phyloP scores from a whole-genome alignment of 2,797 vertebrate genomes.

The Carcharodon carcharias region DNA sequence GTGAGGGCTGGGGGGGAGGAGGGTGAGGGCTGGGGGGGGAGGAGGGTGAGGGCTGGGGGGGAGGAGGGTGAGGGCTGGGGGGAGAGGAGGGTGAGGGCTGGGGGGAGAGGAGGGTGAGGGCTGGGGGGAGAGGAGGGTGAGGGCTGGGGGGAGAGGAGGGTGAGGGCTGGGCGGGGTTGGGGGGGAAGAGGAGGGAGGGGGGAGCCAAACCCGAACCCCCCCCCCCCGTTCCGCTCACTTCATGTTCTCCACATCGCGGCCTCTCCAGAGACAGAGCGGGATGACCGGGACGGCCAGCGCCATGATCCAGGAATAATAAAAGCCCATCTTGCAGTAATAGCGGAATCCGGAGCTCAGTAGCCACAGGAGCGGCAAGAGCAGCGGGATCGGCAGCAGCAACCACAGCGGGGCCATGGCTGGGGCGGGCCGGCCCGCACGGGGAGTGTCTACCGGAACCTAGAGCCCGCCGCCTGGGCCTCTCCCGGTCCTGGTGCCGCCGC shows the following conservation, averaged over 20 bases:
- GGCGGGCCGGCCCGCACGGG: slow-evolving; percentile 38
- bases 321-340: slow-evolving; percentile 41
- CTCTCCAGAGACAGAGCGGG: not conserved
- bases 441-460: not conserved
- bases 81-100: no score
- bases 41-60: no score
- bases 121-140: no score
- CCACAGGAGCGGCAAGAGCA: slow-evolving; percentile 41
- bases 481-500: not conserved
- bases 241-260: slow-evolving; percentile 21
- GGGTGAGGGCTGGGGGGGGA: no score
- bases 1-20: no score
- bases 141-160: no score
- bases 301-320: slow-evolving; percentile 36
- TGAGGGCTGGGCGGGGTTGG: no score
- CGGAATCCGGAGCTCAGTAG: slow-evolving; percentile 35
- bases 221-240: not conserved
- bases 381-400: not conserved
- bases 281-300: not conserved
- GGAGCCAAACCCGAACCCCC: rapidly evolving
- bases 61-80: no score
- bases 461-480: not conserved
- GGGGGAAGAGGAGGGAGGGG: no score
- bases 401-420: slow-evolving; percentile 19
- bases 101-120: no score